A percentile compares a stretch with the other conserved stretches of the same genome.
Conservation (phyloP, 2,797 vertebrate species). For the Sebastes kiyomatsui region DNA sequence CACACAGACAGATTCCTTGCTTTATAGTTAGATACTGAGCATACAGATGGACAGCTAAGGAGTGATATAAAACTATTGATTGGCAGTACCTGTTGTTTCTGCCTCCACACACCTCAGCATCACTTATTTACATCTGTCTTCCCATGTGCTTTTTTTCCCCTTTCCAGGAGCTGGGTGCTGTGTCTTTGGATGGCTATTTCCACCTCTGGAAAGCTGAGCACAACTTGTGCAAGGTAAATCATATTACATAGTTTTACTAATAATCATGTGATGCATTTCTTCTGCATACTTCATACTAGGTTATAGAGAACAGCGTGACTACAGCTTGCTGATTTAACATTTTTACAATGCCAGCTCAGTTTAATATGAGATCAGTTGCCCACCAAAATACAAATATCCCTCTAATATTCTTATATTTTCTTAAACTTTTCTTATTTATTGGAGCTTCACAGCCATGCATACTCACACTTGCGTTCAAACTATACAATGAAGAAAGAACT, state of each 20-base stretch:
- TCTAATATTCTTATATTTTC: background rate
- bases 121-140: background rate
- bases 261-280: background rate
- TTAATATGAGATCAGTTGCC: background rate
- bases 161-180: conserved; percentile 93
- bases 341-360: background rate
- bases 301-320: background rate
- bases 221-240: conserved; percentile 90
- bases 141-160: background rate
- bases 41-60: background rate
- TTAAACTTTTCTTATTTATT: background rate
- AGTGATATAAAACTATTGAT: background rate
- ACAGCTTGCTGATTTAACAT: background rate
- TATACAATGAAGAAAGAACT: background rate
- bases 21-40: background rate
- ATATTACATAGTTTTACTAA: background rate
- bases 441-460: background rate
- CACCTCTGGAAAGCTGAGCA: conserved; percentile 98
- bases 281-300: background rate
- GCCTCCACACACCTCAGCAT: background rate
- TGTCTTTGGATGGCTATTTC: conserved; percentile 97
- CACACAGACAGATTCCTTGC: background rate
- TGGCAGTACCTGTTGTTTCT: background rate
- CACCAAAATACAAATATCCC: background rate
- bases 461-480: background rate